Base-by-base conservation (phyloP, 2,888 invertebrate species). In the Tanypteryx hageni region DNA sequence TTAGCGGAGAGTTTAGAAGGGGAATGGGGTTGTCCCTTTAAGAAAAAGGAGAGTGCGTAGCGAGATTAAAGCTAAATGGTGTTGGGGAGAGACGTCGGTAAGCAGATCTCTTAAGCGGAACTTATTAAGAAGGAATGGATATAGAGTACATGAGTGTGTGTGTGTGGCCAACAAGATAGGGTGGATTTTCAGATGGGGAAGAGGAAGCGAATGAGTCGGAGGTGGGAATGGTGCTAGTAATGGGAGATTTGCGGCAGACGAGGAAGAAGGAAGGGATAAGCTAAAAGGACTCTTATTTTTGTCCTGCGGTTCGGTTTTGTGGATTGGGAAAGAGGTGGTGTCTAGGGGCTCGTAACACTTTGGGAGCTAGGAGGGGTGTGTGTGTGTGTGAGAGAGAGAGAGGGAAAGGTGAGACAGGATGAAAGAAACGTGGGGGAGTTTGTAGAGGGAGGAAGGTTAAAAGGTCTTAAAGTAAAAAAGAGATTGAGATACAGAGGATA, bases 81-180 rank as follows among this genome's bases (percentile, higher is more conserved):
- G 27, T 76, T 4, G 76, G 22, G 27, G 76, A 27, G 44, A 44
- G 44, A 44, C 44, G 44, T 44, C n/a, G 27, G 76, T 76, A 76
- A 76, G 76, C 22, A 76, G 76, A 76, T 76, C 76, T 76, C 76
- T 76, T 76, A 27, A 76, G 76, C 27, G 76, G 76, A 76, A 76
- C 76, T 76, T 76, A 76, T 76, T 76, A 76, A 76, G 76, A 76
- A 76, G 76, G 76, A 27, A 27, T 76, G 44, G 44, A 44, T 44
- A 44, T 44, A 44, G 44, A 44, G 44, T 44, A 44, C 44, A 44
- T 44, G 44, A 44, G 44, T 44, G 76, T 76, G 22, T 76, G 76
- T 22, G 22, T 76, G 76, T 76, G 76, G 76, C 22, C 76, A n/a
- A n/a, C n/a, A n/a, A n/a, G 76, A 76, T 27, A 22, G 13, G 76